These are phyloP conservation scores for Exaiptasia diaphana DNA, from an alignment of 64 coral and sea anemone species.

Conservation along the genomic window DNA sequence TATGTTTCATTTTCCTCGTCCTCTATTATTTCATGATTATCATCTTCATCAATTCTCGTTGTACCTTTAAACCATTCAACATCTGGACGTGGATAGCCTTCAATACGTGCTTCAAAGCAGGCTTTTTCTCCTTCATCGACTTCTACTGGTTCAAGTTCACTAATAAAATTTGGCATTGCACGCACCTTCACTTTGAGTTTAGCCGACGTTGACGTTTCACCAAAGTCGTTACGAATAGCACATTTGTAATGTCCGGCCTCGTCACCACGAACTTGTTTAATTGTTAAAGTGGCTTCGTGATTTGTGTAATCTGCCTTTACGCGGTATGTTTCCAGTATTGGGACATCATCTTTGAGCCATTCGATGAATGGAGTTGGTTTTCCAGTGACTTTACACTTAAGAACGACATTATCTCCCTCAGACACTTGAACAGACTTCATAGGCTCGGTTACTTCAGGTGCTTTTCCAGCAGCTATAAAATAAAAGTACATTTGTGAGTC, in stretches of 20 bases:
- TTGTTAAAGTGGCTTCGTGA: slow-evolving; percentile 37
- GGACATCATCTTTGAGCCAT: slow-evolving; percentile 49
- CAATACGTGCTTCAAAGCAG: slow-evolving; percentile 62
- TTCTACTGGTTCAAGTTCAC: slow-evolving; percentile 35
- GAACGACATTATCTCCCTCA: slow-evolving; percentile 18
- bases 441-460: slow-evolving; percentile 25
- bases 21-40: slow-evolving; percentile 62
- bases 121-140: slow-evolving; percentile 47
- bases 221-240: slow-evolving; percentile 58
- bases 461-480: neutral
- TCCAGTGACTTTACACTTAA: slow-evolving; percentile 42
- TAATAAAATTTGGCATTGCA: slow-evolving; percentile 29
- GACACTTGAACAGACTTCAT: slow-evolving; percentile 46
- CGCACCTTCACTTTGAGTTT: neutral
- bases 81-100: slow-evolving; percentile 51
- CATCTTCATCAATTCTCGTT: slow-evolving; percentile 63
- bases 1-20: slow-evolving; percentile 63
- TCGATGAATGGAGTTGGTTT: slow-evolving; percentile 44
- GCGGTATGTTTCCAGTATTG: slow-evolving; percentile 1
- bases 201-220: slow-evolving; percentile 33
- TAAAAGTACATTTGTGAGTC: neutral
- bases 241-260: slow-evolving; percentile 62
- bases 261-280: slow-evolving; percentile 38
- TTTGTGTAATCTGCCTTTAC: slow-evolving; percentile 29
- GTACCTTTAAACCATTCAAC: slow-evolving; percentile 76